A percentile compares a stretch with the other conserved stretches of the same genome.
phyloP scores from a whole-genome alignment of 2,797 vertebrate genomes.

The Silurus lanzhouensis region DNA sequence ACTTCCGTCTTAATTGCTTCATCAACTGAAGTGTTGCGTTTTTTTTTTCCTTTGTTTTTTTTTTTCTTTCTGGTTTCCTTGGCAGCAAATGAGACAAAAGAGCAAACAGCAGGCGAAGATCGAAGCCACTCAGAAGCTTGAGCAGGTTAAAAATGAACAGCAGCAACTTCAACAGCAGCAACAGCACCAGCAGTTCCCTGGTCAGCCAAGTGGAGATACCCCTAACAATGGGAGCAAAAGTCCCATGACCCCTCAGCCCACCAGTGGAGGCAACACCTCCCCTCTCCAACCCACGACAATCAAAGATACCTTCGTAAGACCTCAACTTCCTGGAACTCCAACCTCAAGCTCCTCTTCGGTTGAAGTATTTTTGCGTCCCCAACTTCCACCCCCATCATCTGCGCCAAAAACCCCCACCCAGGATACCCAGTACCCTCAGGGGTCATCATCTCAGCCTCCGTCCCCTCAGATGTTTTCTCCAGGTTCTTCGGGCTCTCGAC shows the following conservation, averaged over 20 bases:
- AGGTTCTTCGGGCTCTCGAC: slow-evolving; percentile 73
- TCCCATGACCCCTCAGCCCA: slow-evolving; percentile 77
- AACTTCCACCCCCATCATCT: slow-evolving; percentile 78
- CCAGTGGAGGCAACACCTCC: slow-evolving; percentile 73
- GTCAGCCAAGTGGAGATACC: slow-evolving; percentile 69
- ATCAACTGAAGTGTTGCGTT: slow-evolving; percentile 39
- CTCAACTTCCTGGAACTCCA: slow-evolving; percentile 70
- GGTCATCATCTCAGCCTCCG: slow-evolving; percentile 56
- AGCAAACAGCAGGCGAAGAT: slow-evolving; percentile 97
- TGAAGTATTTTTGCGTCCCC: slow-evolving; percentile 90
- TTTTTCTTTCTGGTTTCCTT: slow-evolving; percentile 42
- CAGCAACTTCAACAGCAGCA: slow-evolving; percentile 80
- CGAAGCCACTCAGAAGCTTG: slow-evolving; percentile 93
- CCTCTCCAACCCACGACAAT: slow-evolving; percentile 77
- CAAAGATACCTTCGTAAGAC: slow-evolving; percentile 79
- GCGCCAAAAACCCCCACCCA: slow-evolving; percentile 54
- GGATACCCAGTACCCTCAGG: slow-evolving; percentile 55
- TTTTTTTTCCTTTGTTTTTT: no score
- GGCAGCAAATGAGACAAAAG: slow-evolving; percentile 95
- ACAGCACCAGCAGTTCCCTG: slow-evolving; percentile 70
- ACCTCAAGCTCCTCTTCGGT: slow-evolving; percentile 67
- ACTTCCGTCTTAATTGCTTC: slow-evolving; percentile 45
- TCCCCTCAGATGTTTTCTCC: slow-evolving; percentile 86
- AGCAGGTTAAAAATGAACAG: slow-evolving; percentile 96
- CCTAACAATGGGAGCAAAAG: slow-evolving; percentile 77